Evolutionary conservation across 2,113 vertebrate species (phyloP), one percentile per base, ranked within the genome.

Genomic region (Amblyopsis rosae): DNA sequence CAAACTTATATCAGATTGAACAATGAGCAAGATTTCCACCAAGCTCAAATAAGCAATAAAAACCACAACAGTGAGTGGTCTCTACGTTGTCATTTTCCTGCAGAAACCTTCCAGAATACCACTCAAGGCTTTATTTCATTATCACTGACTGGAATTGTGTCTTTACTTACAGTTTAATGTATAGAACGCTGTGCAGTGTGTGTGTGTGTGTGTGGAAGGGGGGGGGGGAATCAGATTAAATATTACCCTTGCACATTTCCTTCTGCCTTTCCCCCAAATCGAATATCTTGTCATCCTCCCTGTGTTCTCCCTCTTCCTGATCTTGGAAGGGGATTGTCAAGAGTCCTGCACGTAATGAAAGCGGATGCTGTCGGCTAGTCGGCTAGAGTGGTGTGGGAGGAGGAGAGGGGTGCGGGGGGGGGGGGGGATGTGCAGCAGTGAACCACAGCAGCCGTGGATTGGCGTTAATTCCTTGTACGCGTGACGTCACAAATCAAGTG

Each of bases 91-190:
- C 63, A 74, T 62, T 58, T 67, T 60, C 62, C 47, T 74, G 41
- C 71, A 62, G 65, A 73, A 35, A 81, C 26, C 59, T 67, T 19
- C 55, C 69, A 74, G 75, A 79, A 62, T 68, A 75, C 83, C 79
- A 68, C n/a, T 9, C 13, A 33, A 77, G 79, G 77, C 64, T 80
- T 79, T 9, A 9, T 73, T 69, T 77, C 77, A 67, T 82, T 80
- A 85, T 76, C 47, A 76, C 84, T 86, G 79, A 85, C 79, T 82
- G 57, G 69, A 87, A 81, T 65, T 74, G 61, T 58, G 72, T 86
- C 79, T 78, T 84, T 87, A 85, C 82, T 85, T 88, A 77, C 63
- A 85, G 79, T 84, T 89, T 77, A 81, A 83, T 81, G 75, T 80
- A 75, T 77, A 76, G 85, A 74, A 82, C 57, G 78, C 70, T 57